A percentile compares a stretch with the other conserved stretches of the same genome.
Conservation (phyloP, 1,140 invertebrate species). For the Diplogasteroides magnus region DNA sequence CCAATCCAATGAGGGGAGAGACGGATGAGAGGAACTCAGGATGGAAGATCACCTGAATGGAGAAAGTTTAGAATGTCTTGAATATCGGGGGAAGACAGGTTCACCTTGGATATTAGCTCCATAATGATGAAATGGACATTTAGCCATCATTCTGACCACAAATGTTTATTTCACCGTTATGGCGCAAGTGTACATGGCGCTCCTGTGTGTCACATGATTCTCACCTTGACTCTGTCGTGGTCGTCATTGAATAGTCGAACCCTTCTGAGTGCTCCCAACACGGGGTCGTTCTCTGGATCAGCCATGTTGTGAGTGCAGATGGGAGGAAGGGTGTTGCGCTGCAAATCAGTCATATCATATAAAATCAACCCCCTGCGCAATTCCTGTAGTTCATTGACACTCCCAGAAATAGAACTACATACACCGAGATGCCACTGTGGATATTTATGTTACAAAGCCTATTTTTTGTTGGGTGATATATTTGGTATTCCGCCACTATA, state of each 20-base stretch:
- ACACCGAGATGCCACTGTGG: too few relatives aligned
- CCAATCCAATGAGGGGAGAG: slow-evolving; percentile 92
- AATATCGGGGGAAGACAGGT: neutral
- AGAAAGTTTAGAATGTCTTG: slow-evolving; percentile 4
- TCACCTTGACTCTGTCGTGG: slow-evolving; percentile 91
- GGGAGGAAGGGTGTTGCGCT: slow-evolving; percentile 82
- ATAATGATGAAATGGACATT: too few relatives aligned
- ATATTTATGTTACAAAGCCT: too few relatives aligned
- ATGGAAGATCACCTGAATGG: slow-evolving; percentile 83
- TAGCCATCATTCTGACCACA: too few relatives aligned
- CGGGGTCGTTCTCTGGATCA: slow-evolving; percentile 71
- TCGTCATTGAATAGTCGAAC: slow-evolving; percentile 92
- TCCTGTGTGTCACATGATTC: too few relatives aligned
- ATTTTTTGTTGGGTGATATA: too few relatives aligned
- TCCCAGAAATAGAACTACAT: too few relatives aligned
- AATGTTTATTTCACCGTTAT: too few relatives aligned
- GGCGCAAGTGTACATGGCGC: too few relatives aligned
- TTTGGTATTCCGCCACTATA: too few relatives aligned
- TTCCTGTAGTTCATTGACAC: too few relatives aligned
- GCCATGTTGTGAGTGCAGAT: slow-evolving; percentile 96
- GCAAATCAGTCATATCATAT: slow-evolving; percentile 28
- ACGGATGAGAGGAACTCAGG: slow-evolving; percentile 97
- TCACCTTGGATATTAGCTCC: too few relatives aligned
- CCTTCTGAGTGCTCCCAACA: slow-evolving; percentile 73
- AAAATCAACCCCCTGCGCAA: neutral